Percentiles rank a stretch among this genome's conserved stretches.
phyloP scores from a whole-genome alignment of 1,140 invertebrate species.

The Rhopalosiphum padi region DNA sequence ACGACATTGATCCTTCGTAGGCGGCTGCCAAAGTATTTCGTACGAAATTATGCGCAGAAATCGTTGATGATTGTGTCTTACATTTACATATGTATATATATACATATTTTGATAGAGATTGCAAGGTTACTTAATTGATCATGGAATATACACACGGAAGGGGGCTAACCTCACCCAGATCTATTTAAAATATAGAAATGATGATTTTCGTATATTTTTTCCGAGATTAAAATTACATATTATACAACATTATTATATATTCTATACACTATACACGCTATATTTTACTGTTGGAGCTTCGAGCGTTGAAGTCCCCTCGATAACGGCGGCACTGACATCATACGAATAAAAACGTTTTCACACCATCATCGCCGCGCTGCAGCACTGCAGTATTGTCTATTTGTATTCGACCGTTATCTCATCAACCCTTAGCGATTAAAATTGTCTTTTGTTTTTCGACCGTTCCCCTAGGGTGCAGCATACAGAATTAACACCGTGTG shows the following conservation, averaged over 20 bases:
- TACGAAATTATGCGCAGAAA: background rate
- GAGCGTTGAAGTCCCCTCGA: conserved; percentile 40
- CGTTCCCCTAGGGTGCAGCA: background rate
- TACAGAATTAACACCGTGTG: background rate
- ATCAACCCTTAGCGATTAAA: conserved; percentile 29
- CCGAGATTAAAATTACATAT: background rate
- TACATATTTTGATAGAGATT: background rate
- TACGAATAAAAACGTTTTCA: conserved; percentile 5
- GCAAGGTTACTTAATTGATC: conserved; percentile 42
- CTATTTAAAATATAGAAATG: background rate
- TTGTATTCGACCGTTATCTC: conserved; percentile 21
- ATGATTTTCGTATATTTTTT: background rate
- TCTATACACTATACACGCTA: background rate
- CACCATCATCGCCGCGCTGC: background rate
- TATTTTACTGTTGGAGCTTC: background rate
- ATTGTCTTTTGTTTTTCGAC: conserved; percentile 26
- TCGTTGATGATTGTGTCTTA: background rate
- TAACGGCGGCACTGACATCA: background rate
- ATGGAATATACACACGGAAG: background rate
- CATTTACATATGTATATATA: background rate
- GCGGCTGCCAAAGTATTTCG: background rate
- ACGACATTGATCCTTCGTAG: conserved; percentile 49
- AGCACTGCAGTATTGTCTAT: background rate
- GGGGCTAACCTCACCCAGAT: background rate
- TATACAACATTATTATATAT: background rate